These are phyloP conservation scores for Menidia menidia DNA, from an alignment of 2,797 vertebrate genomes.

Conservation along the genomic window DNA sequence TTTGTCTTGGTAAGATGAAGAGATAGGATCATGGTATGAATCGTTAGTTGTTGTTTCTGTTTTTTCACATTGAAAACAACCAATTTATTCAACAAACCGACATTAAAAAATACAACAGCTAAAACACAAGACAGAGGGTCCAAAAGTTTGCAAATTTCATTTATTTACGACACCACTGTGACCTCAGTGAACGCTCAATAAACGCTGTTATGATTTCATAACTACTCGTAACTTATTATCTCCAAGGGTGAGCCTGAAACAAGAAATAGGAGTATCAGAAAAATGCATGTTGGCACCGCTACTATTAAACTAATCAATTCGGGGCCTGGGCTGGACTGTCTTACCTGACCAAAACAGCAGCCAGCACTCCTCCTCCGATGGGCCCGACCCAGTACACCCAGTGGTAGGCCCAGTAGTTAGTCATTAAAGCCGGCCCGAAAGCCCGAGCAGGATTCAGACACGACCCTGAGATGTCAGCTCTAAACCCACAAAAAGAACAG, in stretches of 20 bases:
- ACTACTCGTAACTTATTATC: conserved; percentile 75
- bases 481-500: conserved; percentile 47
- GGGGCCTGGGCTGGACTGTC: rapidly evolving
- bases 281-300: not conserved
- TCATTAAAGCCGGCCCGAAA: conserved; percentile 87
- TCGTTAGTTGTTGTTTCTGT: not conserved
- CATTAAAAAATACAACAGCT: not conserved
- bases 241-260: conserved; percentile 77
- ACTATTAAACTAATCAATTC: not conserved
- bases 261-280: not conserved
- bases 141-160: not conserved
- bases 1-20: not conserved
- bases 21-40: not conserved
- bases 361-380: conserved; percentile 79
- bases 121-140: not conserved
- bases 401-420: conserved; percentile 87
- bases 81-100: not conserved
- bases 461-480: conserved; percentile 85
- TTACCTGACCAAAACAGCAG: conserved; percentile 71
- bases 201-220: conserved; percentile 61
- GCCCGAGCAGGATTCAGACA: conserved; percentile 91
- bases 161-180: not conserved
- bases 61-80: conserved; percentile 17
- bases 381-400: conserved; percentile 94
- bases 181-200: conserved; percentile 2